Conservation (phyloP, 1,140 invertebrate species). For the Solen grandis region DNA sequence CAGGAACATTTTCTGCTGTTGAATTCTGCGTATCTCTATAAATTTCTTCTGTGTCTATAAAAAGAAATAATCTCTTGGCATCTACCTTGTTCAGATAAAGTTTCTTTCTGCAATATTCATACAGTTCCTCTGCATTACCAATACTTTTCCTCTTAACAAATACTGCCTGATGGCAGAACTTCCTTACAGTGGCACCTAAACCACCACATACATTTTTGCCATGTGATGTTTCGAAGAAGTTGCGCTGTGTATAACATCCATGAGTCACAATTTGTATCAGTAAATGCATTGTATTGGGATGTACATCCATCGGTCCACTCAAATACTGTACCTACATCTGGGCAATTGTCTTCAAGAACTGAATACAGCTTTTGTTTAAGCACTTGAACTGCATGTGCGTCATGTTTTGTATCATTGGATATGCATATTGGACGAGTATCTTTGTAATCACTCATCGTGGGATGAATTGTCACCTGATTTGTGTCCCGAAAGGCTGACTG, state of each 20-base stretch:
- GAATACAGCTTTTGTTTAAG: neutral
- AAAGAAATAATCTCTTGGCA: too few species aligned
- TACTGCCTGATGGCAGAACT: slow-evolving; percentile 53
- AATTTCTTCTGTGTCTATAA: too few species aligned
- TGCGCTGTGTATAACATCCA: neutral
- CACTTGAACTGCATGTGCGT: neutral
- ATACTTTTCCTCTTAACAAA: slow-evolving; percentile 42
- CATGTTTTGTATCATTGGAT: neutral
- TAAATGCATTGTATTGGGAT: neutral
- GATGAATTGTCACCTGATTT: neutral
- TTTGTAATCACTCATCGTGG: neutral
- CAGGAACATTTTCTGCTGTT: too few species aligned
- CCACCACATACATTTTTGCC: slow-evolving; percentile 63
- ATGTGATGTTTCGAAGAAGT: slow-evolving; percentile 62
- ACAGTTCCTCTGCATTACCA: slow-evolving; percentile 53
- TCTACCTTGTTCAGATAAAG: slow-evolving; percentile 4
- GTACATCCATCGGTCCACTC: slow-evolving; percentile 10
- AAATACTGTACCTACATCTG: neutral
- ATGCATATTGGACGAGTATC: neutral
- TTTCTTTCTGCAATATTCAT: slow-evolving; percentile 33
- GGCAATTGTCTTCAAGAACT: neutral
- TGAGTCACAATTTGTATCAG: neutral
- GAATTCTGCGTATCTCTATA: too few species aligned
- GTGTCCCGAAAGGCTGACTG: slow-evolving; percentile 25
- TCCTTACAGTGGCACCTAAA: slow-evolving; percentile 56